A percentile compares a stretch with the other conserved stretches of the same genome.
Evolutionary conservation across 2,113 vertebrate genomes (phyloP).

Genomic region (Ceyx melanurus): DNA sequence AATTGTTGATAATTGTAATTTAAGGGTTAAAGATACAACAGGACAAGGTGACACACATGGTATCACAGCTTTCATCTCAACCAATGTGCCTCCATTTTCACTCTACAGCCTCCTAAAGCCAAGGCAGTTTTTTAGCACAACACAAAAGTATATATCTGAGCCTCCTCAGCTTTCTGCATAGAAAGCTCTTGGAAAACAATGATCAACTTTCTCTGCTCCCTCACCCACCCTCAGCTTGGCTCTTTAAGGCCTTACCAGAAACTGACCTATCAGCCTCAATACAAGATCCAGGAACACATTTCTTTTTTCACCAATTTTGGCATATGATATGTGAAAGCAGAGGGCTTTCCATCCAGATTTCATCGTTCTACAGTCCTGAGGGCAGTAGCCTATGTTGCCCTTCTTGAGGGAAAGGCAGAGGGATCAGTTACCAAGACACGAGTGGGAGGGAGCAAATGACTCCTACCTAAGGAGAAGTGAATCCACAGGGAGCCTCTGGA

Average conservation of each 20-base stretch:
- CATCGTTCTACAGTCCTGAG: neutral
- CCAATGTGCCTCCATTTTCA: neutral
- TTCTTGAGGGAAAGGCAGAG: neutral
- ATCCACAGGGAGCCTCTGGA: constrained; percentile 32
- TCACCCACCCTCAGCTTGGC: neutral
- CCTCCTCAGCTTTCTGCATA: neutral
- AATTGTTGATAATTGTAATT: neutral
- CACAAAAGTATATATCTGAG: neutral
- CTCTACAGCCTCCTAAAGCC: neutral
- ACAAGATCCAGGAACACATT: neutral
- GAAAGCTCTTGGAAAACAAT: neutral
- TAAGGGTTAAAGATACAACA: neutral
- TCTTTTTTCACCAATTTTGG: neutral
- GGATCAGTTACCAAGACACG: neutral
- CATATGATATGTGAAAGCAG: neutral
- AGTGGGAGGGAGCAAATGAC: neutral
- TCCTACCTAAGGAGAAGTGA: constrained; percentile 24
- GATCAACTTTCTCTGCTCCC: neutral
- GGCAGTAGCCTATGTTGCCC: neutral
- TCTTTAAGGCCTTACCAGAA: neutral
- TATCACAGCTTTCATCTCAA: neutral
- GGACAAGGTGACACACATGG: neutral
- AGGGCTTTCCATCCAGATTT: neutral
- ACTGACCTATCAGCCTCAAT: neutral
- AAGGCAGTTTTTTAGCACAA: neutral